phyloP scores from a whole-genome alignment of 2,888 invertebrate species.

The Acanthosepion pharaonis region DNA sequence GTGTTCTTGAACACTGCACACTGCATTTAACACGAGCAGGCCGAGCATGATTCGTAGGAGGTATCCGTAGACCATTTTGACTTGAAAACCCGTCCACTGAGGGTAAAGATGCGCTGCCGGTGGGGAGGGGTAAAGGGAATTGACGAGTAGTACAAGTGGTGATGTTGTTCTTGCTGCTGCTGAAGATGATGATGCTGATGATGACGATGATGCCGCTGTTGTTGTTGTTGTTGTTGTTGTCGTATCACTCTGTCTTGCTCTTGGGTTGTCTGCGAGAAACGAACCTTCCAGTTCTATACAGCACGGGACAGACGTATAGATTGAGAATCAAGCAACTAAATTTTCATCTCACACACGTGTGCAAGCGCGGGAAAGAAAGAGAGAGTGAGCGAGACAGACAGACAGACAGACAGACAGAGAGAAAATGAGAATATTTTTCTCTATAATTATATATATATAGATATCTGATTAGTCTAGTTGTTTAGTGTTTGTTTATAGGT shows the following conservation, averaged over 20 bases:
- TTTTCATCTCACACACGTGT: background rate
- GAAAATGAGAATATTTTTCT: too few species aligned
- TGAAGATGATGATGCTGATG: background rate
- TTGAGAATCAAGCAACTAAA: background rate
- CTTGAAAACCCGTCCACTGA: background rate
- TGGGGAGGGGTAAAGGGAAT: background rate
- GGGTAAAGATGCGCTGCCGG: background rate
- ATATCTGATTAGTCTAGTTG: too few species aligned
- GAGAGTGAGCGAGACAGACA: too few species aligned
- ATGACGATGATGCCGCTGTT: background rate
- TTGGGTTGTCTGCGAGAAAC: background rate
- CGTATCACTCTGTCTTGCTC: background rate
- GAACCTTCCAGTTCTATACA: background rate
- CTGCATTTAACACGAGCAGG: constrained; percentile 22
- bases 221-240: background rate
- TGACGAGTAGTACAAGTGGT: background rate
- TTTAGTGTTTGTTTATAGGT: too few species aligned
- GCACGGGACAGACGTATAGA: background rate
- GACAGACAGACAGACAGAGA: too few species aligned
- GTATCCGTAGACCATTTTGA: constrained; percentile 11
- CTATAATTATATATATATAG: too few species aligned
- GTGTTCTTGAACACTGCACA: background rate
- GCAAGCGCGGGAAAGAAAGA: too few species aligned
- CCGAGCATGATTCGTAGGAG: background rate
- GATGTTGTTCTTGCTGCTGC: background rate